These are phyloP conservation scores for Tortrix viridana DNA, from an alignment of 2,888 invertebrate species.

Conservation along the genomic window DNA sequence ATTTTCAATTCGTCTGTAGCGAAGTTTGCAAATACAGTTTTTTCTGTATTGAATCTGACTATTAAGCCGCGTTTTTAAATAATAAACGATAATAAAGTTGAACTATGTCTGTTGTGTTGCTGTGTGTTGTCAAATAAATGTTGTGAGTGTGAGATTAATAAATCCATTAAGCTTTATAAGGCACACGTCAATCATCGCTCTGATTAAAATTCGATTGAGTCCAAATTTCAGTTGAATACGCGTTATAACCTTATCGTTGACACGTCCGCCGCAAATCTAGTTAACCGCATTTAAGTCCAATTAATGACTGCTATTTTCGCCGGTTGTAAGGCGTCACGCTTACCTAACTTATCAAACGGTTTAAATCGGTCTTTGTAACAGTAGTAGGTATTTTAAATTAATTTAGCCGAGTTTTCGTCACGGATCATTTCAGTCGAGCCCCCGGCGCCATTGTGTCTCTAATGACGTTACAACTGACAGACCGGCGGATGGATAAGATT, in stretches of 20 bases:
- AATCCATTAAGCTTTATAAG: not conserved
- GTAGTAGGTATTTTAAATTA: conserved; percentile 73
- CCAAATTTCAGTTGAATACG: conserved; percentile 6
- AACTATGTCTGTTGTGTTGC: no score
- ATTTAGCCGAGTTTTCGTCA: conserved; percentile 69
- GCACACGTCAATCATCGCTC: not conserved
- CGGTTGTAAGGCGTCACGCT: conserved; percentile 47
- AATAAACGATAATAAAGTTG: no score
- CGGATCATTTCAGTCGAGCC: conserved; percentile 66
- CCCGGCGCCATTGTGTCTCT: conserved; percentile 62
- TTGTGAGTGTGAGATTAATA: no score
- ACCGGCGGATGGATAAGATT: conserved; percentile 63
- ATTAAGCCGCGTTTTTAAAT: no score
- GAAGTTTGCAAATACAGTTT: no score
- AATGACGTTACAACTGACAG: conserved; percentile 66
- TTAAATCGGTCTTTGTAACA: conserved; percentile 47
- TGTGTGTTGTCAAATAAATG: no score
- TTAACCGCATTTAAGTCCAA: conserved; percentile 16
- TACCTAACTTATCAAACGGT: conserved; percentile 60
- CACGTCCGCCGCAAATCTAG: not conserved
- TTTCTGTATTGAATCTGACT: no score
- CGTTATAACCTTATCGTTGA: conserved; percentile 6
- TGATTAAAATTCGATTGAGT: conserved; percentile 9
- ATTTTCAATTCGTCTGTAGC: no score
- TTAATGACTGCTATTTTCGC: conserved; percentile 26